Evolutionary conservation across 2,888 invertebrate species (phyloP).

Genomic region (Fragum whitleyi): DNA sequence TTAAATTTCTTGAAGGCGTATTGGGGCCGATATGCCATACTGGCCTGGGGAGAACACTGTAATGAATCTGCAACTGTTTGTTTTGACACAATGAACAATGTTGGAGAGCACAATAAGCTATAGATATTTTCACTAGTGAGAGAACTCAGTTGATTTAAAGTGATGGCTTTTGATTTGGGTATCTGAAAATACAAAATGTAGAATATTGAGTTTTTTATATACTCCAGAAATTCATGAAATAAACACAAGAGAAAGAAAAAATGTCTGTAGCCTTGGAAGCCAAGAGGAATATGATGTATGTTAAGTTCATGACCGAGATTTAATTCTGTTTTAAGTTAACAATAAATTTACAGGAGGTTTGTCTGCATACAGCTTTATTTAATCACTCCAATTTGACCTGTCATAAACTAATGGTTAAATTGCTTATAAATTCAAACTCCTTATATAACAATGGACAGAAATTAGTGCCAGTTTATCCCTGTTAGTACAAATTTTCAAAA

Average conservation of each 20-base stretch:
- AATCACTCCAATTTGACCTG: background rate
- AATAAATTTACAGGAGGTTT: background rate
- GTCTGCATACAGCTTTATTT: background rate
- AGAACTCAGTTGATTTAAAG: constrained; percentile 1
- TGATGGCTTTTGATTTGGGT: constrained; percentile 4
- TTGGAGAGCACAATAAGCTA: background rate
- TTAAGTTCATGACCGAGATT: constrained; percentile 4
- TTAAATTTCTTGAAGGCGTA: too few relatives aligned
- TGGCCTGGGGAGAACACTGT: too few relatives aligned
- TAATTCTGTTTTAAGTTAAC: constrained; percentile 3
- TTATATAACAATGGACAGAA: background rate
- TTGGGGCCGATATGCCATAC: too few relatives aligned
- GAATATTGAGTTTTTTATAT: background rate
- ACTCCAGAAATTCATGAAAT: background rate
- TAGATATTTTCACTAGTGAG: background rate
- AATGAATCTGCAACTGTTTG: constrained; percentile 4
- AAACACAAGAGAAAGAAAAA: constrained; percentile 4
- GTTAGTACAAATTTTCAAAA: constrained; percentile 1
- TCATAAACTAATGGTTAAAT: background rate
- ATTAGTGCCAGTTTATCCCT: background rate
- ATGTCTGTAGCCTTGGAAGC: constrained; percentile 1
- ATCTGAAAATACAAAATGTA: background rate
- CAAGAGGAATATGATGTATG: background rate
- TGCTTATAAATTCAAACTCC: constrained; percentile 1
- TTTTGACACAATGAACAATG: constrained; percentile 1